These are phyloP conservation scores for Meloidogyne exigua DNA, from an alignment of 1,140 invertebrate genomes.

Conservation along the genomic window DNA sequence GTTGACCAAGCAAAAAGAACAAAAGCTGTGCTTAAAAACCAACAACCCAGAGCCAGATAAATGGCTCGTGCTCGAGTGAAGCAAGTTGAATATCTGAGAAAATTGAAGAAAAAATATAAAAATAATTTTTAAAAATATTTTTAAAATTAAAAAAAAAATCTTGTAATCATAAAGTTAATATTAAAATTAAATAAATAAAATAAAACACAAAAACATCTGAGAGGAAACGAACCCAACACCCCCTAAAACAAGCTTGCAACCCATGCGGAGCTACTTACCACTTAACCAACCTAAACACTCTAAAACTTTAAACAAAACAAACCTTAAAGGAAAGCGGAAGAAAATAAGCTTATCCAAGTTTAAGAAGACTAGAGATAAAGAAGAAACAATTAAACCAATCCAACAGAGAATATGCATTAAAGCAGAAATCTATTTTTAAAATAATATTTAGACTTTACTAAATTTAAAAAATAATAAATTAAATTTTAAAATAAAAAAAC, in stretches of 20 bases:
- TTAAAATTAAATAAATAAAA: background rate
- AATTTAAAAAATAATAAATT: conserved; percentile 10
- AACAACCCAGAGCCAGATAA: conserved; percentile 26
- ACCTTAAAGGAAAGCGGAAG: conserved; percentile 54
- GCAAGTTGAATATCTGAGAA: conserved; percentile 39
- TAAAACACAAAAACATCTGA: no score
- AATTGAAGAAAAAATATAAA: background rate
- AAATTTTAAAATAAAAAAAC: conserved; percentile 6
- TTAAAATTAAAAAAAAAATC: no score
- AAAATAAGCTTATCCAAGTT: conserved; percentile 53
- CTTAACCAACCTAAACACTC: no score
- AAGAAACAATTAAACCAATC: conserved; percentile 51
- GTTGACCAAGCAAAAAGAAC: conserved; percentile 49
- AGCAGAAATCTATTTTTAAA: background rate
- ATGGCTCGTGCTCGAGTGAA: conserved; percentile 40
- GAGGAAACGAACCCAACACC: no score
- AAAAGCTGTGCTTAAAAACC: conserved; percentile 38
- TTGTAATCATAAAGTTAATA: no score
- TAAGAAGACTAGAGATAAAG: conserved; percentile 50
- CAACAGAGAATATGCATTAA: conserved; percentile 29
- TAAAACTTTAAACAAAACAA: background rate
- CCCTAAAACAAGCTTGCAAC: no score
- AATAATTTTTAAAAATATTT: background rate
- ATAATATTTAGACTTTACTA: conserved; percentile 1
- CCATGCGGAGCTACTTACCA: no score